phyloP scores from a whole-genome alignment of 92 coral and sea anemone genomes.

The Muricea muricata region DNA sequence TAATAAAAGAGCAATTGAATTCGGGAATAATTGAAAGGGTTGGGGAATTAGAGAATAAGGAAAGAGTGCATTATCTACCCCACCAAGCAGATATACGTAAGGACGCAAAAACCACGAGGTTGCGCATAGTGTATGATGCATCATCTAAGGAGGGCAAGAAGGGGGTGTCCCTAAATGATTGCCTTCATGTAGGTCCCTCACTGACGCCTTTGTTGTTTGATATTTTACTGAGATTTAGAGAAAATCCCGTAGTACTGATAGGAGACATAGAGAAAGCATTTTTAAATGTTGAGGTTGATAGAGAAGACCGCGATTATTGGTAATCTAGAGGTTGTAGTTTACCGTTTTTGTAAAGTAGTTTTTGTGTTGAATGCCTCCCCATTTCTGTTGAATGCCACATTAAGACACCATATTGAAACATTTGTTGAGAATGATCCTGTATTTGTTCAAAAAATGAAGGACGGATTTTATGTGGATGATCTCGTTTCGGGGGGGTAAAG shows the following conservation, averaged over 20 bases:
- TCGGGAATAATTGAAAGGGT: slow-evolving; percentile 54
- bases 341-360: slow-evolving; percentile 40
- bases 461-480: slow-evolving; percentile 64
- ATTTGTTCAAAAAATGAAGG: slow-evolving; percentile 57
- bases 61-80: slow-evolving; percentile 37
- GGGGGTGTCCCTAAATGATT: slow-evolving; percentile 61
- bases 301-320: slow-evolving; percentile 39
- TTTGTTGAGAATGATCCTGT: slow-evolving; percentile 14
- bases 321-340: slow-evolving; percentile 32
- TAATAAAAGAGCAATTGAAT: slow-evolving; percentile 43
- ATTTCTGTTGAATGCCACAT: slow-evolving; percentile 41
- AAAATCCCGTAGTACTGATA: slow-evolving; percentile 36
- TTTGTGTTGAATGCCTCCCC: slow-evolving; percentile 64
- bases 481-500: slow-evolving; percentile 60
- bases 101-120: slow-evolving; percentile 18
- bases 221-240: slow-evolving; percentile 48
- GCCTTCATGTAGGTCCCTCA: slow-evolving; percentile 63
- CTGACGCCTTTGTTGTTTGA: slow-evolving; percentile 55
- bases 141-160: slow-evolving; percentile 8
- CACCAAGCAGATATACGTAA: slow-evolving; percentile 56
- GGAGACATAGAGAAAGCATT: slow-evolving; percentile 22
- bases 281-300: slow-evolving; percentile 38
- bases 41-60: slow-evolving; percentile 33
- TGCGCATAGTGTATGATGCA: not conserved
- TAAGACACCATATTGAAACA: slow-evolving; percentile 40